Conservation (phyloP, 2,888 invertebrate genomes). For the Eristalis arbustorum region DNA sequence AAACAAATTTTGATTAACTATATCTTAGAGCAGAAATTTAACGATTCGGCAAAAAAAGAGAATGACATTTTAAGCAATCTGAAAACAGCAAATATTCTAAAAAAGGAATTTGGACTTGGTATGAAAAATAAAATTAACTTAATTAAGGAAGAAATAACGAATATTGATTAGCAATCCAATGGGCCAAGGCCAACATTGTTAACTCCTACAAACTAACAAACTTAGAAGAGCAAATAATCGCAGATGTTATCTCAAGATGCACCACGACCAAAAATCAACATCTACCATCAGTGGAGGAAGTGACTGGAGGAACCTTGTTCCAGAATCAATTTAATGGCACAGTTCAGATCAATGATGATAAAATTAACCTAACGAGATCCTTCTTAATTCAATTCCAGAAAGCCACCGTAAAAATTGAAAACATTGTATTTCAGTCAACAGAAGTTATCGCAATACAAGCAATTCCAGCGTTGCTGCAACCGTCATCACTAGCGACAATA, state of each 20-base stretch:
- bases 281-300: slow-evolving; percentile 24
- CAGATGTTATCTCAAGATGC: slow-evolving; percentile 44
- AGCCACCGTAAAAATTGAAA: not conserved
- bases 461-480: no score
- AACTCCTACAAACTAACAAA: slow-evolving; percentile 52
- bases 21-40: slow-evolving; percentile 1
- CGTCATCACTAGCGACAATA: no score
- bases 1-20: slow-evolving; percentile 6
- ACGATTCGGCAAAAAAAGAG: slow-evolving; percentile 9
- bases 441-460: not conserved
- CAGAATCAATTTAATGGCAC: slow-evolving; percentile 40
- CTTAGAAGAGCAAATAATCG: slow-evolving; percentile 44
- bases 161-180: slow-evolving; percentile 49
- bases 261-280: slow-evolving; percentile 18
- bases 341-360: not conserved
- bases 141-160: slow-evolving; percentile 55
- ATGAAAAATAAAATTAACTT: not conserved
- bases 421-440: not conserved
- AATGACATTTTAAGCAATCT: slow-evolving; percentile 39
- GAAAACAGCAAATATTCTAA: slow-evolving; percentile 13
- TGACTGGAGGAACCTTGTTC: slow-evolving; percentile 17
- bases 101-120: slow-evolving; percentile 43
- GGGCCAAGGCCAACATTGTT: slow-evolving; percentile 49
- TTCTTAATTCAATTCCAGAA: not conserved
- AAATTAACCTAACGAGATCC: not conserved